Percentiles rank a stretch among this genome's conserved stretches.
Evolutionary conservation across 2,888 invertebrate species (phyloP).

Genomic region (Nemotelus pantherinus): DNA sequence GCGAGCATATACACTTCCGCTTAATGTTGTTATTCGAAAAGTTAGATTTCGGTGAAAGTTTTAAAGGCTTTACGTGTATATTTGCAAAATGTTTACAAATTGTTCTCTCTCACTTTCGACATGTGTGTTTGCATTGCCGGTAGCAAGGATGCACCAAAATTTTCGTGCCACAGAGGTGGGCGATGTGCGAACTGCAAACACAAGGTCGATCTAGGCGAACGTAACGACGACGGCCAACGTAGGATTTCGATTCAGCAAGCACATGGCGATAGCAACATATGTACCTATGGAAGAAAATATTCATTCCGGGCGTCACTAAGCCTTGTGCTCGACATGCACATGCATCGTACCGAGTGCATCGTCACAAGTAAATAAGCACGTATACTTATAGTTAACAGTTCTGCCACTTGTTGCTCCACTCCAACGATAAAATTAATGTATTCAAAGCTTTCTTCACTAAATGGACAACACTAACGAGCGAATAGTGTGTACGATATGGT

Average conservation of each 20-base stretch:
- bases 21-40: constrained; percentile 50
- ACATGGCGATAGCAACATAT: neutral
- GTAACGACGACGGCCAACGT: neutral
- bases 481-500: no score
- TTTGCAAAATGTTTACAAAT: constrained; percentile 52
- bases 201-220: neutral
- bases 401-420: constrained; percentile 51
- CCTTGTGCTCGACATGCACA: neutral
- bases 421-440: constrained; percentile 44
- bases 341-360: neutral
- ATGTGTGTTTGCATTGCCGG: constrained; percentile 11
- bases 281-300: neutral
- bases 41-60: constrained; percentile 50
- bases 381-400: constrained; percentile 52
- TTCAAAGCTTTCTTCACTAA: constrained; percentile 31
- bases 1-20: neutral
- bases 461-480: constrained; percentile 26
- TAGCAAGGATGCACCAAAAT: constrained; percentile 26
- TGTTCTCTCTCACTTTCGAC: constrained; percentile 49
- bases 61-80: constrained; percentile 46
- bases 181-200: no score
- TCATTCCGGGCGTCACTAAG: neutral
- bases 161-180: neutral
- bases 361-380: neutral
- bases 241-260: neutral